These are phyloP conservation scores for Chrysomallon squamiferum DNA, from an alignment of 1,140 invertebrate genomes.

Conservation along the genomic window DNA sequence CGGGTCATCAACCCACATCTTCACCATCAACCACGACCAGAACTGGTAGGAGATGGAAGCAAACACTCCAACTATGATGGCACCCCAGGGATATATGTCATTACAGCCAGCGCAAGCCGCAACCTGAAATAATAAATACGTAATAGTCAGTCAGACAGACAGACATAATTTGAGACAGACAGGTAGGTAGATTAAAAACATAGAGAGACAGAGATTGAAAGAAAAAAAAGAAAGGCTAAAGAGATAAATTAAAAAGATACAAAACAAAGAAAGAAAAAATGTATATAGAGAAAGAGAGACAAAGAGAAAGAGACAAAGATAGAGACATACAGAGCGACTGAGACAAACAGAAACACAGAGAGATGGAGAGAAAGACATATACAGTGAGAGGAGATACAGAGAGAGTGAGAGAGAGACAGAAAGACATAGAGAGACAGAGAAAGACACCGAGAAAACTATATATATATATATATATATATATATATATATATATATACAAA, in stretches of 20 bases:
- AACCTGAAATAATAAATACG: constrained; percentile 45
- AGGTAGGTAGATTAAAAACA: background rate
- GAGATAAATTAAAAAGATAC: background rate
- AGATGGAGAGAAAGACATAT: no score
- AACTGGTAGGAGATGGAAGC: constrained; percentile 62
- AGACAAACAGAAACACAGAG: no score
- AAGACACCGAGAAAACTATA: no score
- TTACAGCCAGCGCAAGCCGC: constrained; percentile 68
- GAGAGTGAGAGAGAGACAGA: no score
- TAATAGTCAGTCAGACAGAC: background rate
- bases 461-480: no score
- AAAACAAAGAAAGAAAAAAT: background rate
- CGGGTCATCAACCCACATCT: constrained; percentile 68
- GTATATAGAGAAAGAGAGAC: background rate
- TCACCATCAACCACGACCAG: constrained; percentile 52
- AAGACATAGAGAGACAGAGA: no score
- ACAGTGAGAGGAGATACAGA: no score
- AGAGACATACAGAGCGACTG: no score
- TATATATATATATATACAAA: no score
- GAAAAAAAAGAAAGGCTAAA: background rate
- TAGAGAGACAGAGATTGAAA: background rate
- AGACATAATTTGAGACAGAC: background rate
- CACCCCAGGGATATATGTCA: constrained; percentile 62
- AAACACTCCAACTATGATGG: constrained; percentile 60
- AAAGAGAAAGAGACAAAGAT: background rate